Conservation (phyloP, 2,888 invertebrate genomes). For the Adelphocoris suturalis region DNA sequence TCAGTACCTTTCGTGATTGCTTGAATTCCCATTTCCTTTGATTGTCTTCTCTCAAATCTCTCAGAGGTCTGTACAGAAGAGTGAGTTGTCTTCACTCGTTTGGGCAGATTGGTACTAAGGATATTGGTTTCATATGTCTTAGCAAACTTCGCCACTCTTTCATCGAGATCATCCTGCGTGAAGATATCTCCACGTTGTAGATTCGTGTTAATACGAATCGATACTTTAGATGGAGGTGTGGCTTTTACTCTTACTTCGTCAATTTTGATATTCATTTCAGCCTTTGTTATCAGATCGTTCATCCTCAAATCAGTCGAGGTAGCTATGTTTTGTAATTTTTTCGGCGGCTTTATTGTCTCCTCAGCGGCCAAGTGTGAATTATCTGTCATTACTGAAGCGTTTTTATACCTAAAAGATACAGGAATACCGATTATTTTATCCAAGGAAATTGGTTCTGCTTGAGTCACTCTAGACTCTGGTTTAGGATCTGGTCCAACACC, state of each 20-base stretch:
- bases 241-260: conserved; percentile 77
- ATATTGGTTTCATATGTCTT: conserved; percentile 73
- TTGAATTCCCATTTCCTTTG: conserved; percentile 76
- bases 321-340: not conserved
- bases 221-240: conserved; percentile 73
- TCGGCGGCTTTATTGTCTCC: not conserved
- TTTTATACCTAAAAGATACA: not conserved
- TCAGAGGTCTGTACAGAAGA: conserved; percentile 61
- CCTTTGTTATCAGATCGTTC: conserved; percentile 23
- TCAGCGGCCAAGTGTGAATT: not conserved
- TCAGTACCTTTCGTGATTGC: conserved; percentile 76
- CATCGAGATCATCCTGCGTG: conserved; percentile 76
- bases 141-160: conserved; percentile 77
- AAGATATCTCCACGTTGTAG: conserved; percentile 51
- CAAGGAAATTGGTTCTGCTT: conserved; percentile 43
- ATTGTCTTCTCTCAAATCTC: conserved; percentile 68
- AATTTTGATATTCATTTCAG: conserved; percentile 77
- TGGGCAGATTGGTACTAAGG: conserved; percentile 44
- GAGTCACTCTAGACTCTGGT: not conserved
- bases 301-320: conserved; percentile 29
- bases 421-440: conserved; percentile 59
- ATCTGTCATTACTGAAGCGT: conserved; percentile 38
- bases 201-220: conserved; percentile 37
- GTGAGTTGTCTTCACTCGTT: not conserved
- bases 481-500: conserved; percentile 54